Percentiles rank a stretch among this genome's conserved stretches.
phyloP scores from a whole-genome alignment of 2,797 vertebrate species.

The Mus minutoides region DNA sequence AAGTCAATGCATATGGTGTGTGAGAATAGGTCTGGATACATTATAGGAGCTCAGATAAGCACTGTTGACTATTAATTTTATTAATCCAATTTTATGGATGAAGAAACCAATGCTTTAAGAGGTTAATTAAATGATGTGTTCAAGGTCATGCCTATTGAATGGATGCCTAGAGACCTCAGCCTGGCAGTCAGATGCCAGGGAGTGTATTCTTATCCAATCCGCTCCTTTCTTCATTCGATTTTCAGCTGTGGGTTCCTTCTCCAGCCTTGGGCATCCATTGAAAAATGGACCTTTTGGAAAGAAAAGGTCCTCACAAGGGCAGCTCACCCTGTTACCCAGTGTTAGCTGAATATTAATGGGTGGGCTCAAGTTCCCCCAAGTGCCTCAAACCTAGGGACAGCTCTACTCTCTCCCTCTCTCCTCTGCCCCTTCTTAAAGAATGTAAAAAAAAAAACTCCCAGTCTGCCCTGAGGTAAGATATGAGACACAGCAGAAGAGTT shows the following conservation, averaged over 20 bases:
- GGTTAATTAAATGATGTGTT: not conserved
- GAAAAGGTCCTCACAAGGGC: not conserved
- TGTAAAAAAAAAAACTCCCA: not conserved
- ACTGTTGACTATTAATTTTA: not conserved
- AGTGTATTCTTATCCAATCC: not conserved
- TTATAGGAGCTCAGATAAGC: not conserved
- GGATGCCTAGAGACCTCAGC: not conserved
- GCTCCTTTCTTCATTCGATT: not conserved
- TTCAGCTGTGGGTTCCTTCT: not conserved
- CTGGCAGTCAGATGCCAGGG: not conserved
- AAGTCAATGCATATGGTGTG: not conserved
- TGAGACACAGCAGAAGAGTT: not conserved
- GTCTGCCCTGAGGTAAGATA: not conserved
- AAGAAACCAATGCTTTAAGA: constrained; percentile 22
- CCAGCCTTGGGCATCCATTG: not conserved
- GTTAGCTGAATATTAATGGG: not conserved
- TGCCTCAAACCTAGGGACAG: not conserved
- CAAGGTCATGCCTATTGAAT: not conserved
- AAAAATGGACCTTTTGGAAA: not conserved
- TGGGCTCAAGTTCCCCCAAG: not conserved
- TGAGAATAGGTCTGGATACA: not conserved
- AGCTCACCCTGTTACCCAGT: not conserved
- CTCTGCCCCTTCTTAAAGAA: not conserved
- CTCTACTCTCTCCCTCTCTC: not conserved
- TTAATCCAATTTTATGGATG: constrained; percentile 34